phyloP scores from a whole-genome alignment of 2,797 vertebrate genomes.

The Sylvilagus floridanus region DNA sequence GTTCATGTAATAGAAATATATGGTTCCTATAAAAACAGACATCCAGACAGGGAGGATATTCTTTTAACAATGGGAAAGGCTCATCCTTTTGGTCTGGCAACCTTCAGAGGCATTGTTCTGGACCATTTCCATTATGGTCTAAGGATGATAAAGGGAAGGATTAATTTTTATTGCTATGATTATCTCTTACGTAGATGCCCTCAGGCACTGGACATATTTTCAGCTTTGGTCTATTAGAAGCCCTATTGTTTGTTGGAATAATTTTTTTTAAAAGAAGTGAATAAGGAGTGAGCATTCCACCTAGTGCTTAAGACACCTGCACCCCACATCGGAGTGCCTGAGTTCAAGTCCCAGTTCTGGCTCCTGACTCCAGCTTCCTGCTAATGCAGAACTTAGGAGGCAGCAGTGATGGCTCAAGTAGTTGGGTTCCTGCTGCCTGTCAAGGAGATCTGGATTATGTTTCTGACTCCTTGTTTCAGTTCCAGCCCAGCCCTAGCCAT shows the following conservation, averaged over 20 bases:
- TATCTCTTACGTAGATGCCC: slow-evolving; percentile 30
- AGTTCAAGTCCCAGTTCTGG: too few species aligned
- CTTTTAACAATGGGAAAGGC: slow-evolving; percentile 62
- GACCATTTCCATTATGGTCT: slow-evolving; percentile 29
- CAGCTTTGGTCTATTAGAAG: slow-evolving; percentile 59
- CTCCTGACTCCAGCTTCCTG: too few species aligned
- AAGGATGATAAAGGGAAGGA: slow-evolving; percentile 26
- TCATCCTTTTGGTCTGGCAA: slow-evolving; percentile 56
- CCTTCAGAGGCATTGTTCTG: slow-evolving; percentile 26
- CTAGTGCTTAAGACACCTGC: too few species aligned
- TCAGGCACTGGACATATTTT: slow-evolving; percentile 8
- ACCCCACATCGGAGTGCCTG: too few species aligned
- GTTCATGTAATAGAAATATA: slow-evolving; percentile 69
- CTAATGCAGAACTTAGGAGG: too few species aligned
- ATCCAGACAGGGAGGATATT: slow-evolving; percentile 67
- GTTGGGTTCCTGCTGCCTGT: too few species aligned
- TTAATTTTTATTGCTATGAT: slow-evolving; percentile 50
- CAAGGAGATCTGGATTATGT: too few species aligned
- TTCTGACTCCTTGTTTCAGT: too few species aligned
- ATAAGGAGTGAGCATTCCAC: too few species aligned
- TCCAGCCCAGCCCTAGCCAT: too few species aligned
- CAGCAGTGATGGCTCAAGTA: too few species aligned
- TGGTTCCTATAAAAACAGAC: slow-evolving; percentile 68
- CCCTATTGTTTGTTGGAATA: not conserved
- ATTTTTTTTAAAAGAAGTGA: too few species aligned